Base-by-base conservation (phyloP, 35 echinoderm and acorn worm genomes). In the Patiria miniata region DNA sequence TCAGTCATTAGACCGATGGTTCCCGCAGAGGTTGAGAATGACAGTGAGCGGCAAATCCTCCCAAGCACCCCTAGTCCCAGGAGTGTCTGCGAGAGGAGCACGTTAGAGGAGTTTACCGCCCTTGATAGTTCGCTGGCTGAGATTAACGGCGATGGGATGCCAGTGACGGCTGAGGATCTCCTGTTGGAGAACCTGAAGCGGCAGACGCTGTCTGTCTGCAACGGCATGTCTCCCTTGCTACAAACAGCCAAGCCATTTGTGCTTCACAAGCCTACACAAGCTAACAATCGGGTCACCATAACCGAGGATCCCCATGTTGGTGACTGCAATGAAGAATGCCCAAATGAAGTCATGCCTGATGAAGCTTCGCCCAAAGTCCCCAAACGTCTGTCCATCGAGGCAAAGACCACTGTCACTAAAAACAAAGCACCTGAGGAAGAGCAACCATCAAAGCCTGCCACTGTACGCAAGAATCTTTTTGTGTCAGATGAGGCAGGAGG, bases 201-300 rank as follows among this genome's bases (percentile, higher is more conserved):
- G 52, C 81, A 89, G 55, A 95, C 89, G 9, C 82, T 95, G 36
- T 36, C 85, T 0, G 61, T 95, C 2, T 95, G 93, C 52, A 86
- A 57, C 6, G 93, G 93, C 1, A 91, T 95, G 89, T 95, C 93
- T 38, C 93, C 93, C 8, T 81, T 95, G 7, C 86, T 95, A 14
- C 80, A 94, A 32, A 86, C 57, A 8, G 61, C 55, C 39, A 76
- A 78, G n/a, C n/a, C 36, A 17, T 39, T 69, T 44, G 37, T 17
- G 5, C 5, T 40, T 16, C 53, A 37, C 65, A 23, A 39, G 38
- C 40, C 47, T n/a, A 80, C 8, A 1, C 51, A 40, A 39, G 56
- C 33, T 12, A 7, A 30, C 2, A 57, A 38, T 34, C 12, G 59
- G 2, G 18, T 59, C 37, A 38, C 52, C 5, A 8, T 32, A 18